Evolutionary conservation across 2,888 invertebrate species (phyloP), one percentile per base, ranked within the genome.

Genomic region (Cordilura impudica): DNA sequence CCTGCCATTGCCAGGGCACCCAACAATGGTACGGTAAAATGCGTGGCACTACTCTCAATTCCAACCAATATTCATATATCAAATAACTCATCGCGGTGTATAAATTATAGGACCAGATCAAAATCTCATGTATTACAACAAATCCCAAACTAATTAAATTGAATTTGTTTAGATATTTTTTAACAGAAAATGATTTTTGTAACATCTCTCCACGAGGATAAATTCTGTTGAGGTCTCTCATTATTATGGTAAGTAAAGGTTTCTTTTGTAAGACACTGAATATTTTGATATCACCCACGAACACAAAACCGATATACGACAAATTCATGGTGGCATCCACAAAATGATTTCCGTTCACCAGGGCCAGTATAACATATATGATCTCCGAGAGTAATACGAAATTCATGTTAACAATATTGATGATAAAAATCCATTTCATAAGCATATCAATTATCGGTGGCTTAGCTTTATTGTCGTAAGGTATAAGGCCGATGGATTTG

Each of bases 51-150:
- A 53, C 63, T 0, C 78, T 79, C 2, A 60, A 49, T 1, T 78
- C 47, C 70, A 85, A 61, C 85, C 84, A 85, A 16, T 78, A 79
- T 10, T 84, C 85, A 7, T 79, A 85, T 18, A 87, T 82, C 19
- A 84, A 29, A 76, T 86, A 87, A 65, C 84, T 83, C 8, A 84
- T 23, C 0, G 80, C 81, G 43, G 84, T 78, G 31, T 85, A 87
- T 0, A 89, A 78, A 73, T 89, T 89, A 60, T 88, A 89, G 0
- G 83, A 84, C 86, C 86, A 88, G 21, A 86, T 84, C 1, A 87
- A 81, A 2, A 85, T 45, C 79, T 85, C 19, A 29, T 88, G 85
- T 26, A 86, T 47, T 2, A 83, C 67, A 2, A 84, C 83, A 69
- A 86, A 88, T 19, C 84, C 83, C 23, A 84, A 71, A 63, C 84